Base-by-base conservation (phyloP, 2,888 invertebrate species). In the Drosophila leonis region DNA sequence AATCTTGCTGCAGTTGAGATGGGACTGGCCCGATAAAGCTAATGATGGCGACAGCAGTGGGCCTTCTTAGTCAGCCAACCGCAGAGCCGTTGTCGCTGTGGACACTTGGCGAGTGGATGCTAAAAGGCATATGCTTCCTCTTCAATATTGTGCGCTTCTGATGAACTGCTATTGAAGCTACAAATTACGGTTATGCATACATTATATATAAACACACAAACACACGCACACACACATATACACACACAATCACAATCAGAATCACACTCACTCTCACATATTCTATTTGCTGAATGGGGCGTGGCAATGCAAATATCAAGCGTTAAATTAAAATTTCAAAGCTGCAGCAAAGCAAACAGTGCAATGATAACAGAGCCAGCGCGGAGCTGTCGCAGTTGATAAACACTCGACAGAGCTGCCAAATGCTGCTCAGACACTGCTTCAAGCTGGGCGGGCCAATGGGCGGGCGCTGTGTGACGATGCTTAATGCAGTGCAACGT, bases 401-500 rank as follows among this genome's bases (percentile, higher is more conserved):
- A 77, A 77, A 78, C 66, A 65, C 78, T 62, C 61, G 48, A 59
- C 54, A 46, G 48, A 59, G 54, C 18, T 57, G 41, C 24, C 37
- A 63, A 60, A 57, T 61, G 33, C 42, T 64, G 65, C 35, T 42
- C 65, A 77, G 68, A 65, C 63, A 61, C 52, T 15, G 20, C 18
- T 10, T n/a, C 31, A 13, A 48, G 7, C 31, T 20, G 31, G 49
- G 29, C 39, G 41, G 29, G 55, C 31, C 12, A 37, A 1, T 54
- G 51, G 20, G 29, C 12, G 31, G 15, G 37, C 13, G 6, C 12
- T 37, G 27, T 56, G 29, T 41, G 59, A 52, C 60, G 27, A 63
- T 74, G 82, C 89, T 90, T 90, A 90, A 88, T 90, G 90, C 87
- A 82, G 74, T 86, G 84, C 87, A 83, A 83, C 75, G 78, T 80